These are phyloP conservation scores for Ibidorhyncha struthersii DNA, from an alignment of 2,113 vertebrate genomes.

Conservation along the genomic window DNA sequence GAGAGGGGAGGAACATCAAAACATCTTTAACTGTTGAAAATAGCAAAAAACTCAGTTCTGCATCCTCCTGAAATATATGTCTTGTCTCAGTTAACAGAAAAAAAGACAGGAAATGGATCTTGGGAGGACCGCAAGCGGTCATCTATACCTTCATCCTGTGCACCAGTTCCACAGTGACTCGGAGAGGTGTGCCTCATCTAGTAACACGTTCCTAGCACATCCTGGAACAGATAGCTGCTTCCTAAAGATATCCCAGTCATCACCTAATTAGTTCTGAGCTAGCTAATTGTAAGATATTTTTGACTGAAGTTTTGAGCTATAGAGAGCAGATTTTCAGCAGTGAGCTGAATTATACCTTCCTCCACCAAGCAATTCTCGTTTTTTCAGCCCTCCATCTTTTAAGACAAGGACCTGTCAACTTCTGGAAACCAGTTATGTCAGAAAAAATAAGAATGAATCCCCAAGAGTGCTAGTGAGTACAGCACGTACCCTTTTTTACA, in stretches of 20 bases:
- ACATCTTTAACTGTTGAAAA: background rate
- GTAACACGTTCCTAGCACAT: background rate
- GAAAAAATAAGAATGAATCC: background rate
- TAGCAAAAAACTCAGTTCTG: accelerated
- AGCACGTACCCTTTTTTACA: background rate
- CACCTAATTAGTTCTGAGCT: background rate
- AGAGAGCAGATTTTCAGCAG: background rate
- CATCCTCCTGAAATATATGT: background rate
- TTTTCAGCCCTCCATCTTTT: background rate
- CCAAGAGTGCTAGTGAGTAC: background rate
- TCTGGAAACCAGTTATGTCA: background rate
- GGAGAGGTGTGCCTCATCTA: background rate
- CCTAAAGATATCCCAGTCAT: background rate
- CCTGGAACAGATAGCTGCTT: background rate
- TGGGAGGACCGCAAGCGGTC: background rate
- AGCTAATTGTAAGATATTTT: background rate
- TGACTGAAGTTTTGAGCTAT: background rate
- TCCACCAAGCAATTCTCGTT: background rate
- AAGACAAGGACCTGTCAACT: background rate
- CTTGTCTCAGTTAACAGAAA: background rate
- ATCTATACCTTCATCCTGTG: background rate
- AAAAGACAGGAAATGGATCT: background rate
- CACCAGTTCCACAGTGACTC: background rate
- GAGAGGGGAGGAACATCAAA: background rate
- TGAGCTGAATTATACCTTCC: background rate